phyloP scores from a whole-genome alignment of 2,113 vertebrate genomes.

The Scartelaos histophorus region DNA sequence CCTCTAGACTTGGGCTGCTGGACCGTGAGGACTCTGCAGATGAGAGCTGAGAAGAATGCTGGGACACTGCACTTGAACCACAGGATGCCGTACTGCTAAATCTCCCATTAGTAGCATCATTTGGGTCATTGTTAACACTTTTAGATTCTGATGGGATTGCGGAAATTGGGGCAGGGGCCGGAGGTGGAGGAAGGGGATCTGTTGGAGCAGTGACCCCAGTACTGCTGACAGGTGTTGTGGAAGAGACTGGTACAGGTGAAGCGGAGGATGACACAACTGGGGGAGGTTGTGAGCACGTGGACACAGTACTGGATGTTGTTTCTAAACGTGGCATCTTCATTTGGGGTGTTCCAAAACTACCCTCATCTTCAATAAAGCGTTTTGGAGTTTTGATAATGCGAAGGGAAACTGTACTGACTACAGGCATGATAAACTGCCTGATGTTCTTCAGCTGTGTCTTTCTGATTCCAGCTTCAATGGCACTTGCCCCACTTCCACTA shows the following conservation, averaged over 20 bases:
- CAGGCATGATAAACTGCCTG: slow-evolving; percentile 98
- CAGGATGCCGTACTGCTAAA: slow-evolving; percentile 90
- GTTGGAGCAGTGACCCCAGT: slow-evolving; percentile 40
- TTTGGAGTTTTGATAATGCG: slow-evolving; percentile 97
- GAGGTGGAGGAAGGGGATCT: slow-evolving; percentile 66
- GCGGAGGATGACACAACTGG: slow-evolving; percentile 52
- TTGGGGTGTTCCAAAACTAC: slow-evolving; percentile 83
- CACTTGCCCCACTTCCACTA: slow-evolving; percentile 41
- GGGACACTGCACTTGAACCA: slow-evolving; percentile 92
- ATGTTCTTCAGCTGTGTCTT: slow-evolving; percentile 97
- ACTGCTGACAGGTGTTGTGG: slow-evolving; percentile 42
- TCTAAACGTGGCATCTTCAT: slow-evolving; percentile 91
- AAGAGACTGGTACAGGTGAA: slow-evolving; percentile 49
- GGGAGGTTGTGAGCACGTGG: slow-evolving; percentile 56
- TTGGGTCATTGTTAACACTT: slow-evolving; percentile 70
- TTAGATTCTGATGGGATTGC: slow-evolving; percentile 43
- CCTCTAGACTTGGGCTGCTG: slow-evolving; percentile 91
- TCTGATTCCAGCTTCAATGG: slow-evolving; percentile 81
- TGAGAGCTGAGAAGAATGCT: slow-evolving; percentile 95
- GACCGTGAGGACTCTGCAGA: slow-evolving; percentile 96
- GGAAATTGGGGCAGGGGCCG: slow-evolving; percentile 60
- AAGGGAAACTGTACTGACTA: slow-evolving; percentile 94
- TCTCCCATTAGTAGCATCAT: slow-evolving; percentile 81
- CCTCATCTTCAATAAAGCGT: slow-evolving; percentile 96
- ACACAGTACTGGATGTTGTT: slow-evolving; percentile 62